Evolutionary conservation across 2,113 vertebrate genomes (phyloP).

Genomic region (Lepus timidus): DNA sequence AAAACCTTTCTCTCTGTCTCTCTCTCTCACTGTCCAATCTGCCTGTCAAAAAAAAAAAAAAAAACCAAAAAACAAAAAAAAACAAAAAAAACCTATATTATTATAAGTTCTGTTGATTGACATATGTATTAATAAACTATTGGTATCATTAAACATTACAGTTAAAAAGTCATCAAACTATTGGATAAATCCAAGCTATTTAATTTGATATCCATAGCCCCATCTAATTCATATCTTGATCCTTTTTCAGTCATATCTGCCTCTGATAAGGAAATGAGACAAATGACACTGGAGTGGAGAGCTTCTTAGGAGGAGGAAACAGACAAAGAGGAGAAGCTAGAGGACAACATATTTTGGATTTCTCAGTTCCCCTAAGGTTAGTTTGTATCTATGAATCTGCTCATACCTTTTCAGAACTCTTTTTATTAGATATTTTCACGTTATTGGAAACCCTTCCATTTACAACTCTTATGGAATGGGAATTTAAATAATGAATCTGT

Average conservation of each 20-base stretch:
- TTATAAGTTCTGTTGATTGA: background rate
- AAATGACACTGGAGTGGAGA: background rate
- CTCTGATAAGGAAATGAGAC: background rate
- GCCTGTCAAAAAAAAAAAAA: too few relatives aligned
- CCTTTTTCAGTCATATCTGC: background rate
- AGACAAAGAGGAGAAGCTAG: background rate
- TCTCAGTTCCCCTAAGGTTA: background rate
- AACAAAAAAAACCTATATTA: background rate
- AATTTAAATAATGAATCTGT: constrained; percentile 39
- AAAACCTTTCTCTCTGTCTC: too few relatives aligned
- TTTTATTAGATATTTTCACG: background rate
- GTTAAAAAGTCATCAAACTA: background rate
- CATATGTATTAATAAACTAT: background rate
- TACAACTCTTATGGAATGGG: constrained; percentile 34
- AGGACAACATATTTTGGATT: background rate
- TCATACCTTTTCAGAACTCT: background rate
- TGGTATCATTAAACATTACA: background rate
- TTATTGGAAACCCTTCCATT: constrained; percentile 26
- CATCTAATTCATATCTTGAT: background rate
- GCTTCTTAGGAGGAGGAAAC: background rate
- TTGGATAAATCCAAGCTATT: background rate
- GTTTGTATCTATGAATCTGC: background rate
- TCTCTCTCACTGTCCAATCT: too few relatives aligned
- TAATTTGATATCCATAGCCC: background rate
- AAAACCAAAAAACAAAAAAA: too few relatives aligned